Conservation (phyloP, 2,113 vertebrate genomes). For the Aegotheles bennettii region DNA sequence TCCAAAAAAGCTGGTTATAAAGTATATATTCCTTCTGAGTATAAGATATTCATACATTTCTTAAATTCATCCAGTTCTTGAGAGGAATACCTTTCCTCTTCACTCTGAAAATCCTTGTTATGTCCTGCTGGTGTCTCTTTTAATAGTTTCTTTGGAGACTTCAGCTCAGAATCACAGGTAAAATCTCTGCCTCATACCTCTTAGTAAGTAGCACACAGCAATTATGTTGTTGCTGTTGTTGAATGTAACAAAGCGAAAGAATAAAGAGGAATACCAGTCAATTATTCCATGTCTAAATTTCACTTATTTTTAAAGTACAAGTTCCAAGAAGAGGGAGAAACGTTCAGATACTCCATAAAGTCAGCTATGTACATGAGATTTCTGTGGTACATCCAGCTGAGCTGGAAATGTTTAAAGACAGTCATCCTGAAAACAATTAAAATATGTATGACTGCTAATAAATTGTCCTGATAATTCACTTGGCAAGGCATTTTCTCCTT, state of each 20-base stretch:
- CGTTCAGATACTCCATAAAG: neutral
- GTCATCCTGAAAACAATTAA: neutral
- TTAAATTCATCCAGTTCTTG: neutral
- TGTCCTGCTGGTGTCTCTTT: neutral
- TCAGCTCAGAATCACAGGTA: neutral
- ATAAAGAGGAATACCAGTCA: neutral
- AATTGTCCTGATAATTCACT: neutral
- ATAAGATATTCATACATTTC: neutral
- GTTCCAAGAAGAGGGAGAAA: neutral
- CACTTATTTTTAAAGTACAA: fast-evolving
- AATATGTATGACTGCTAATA: neutral
- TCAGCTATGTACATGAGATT: neutral
- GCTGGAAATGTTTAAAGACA: neutral
- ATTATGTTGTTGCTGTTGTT: neutral
- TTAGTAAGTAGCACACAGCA: neutral
- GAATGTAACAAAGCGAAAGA: neutral
- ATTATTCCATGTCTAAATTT: neutral
- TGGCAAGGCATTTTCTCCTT: neutral
- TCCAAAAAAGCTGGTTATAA: neutral
- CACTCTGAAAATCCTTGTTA: neutral
- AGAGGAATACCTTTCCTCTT: neutral
- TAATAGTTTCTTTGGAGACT: neutral
- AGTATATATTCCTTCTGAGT: neutral
- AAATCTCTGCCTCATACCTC: neutral
- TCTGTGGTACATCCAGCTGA: neutral